phyloP scores from a whole-genome alignment of 2,888 invertebrate genomes.

The Strigamia maritima region DNA sequence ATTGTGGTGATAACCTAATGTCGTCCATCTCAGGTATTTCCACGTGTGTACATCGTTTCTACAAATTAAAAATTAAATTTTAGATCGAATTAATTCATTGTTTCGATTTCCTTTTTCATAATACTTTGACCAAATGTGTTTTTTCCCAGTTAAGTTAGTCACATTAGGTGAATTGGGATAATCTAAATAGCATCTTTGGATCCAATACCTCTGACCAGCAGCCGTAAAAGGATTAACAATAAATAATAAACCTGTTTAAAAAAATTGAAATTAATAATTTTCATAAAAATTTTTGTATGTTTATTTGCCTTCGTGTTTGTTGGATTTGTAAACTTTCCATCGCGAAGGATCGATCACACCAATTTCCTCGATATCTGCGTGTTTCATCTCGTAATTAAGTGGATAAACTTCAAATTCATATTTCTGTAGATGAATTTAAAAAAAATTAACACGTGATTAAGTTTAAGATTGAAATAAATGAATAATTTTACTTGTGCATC shows the following conservation, averaged over 20 bases:
- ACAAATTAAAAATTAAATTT: background rate
- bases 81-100: too few species aligned
- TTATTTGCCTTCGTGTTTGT: conserved; percentile 60
- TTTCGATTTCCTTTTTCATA: background rate
- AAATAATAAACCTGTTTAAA: conserved; percentile 67
- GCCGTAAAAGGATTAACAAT: conserved; percentile 79
- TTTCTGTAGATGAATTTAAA: background rate
- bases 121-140: background rate
- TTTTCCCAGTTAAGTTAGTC: conserved; percentile 48
- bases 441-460: too few species aligned
- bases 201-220: conserved; percentile 78
- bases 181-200: conserved; percentile 69
- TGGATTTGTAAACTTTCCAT: conserved; percentile 66
- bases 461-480: too few species aligned
- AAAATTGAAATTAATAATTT: background rate
- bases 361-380: conserved; percentile 44
- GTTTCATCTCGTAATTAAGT: background rate
- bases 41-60: conserved; percentile 46
- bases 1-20: conserved; percentile 95
- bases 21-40: conserved; percentile 80
- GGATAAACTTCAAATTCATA: too few species aligned
- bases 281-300: background rate
- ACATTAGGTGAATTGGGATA: conserved; percentile 67
- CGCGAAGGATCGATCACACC: conserved; percentile 56
- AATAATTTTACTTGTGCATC: background rate